Evolutionary conservation across 1,140 invertebrate species (phyloP), one percentile per base, ranked within the genome.

Genomic region (Chymomyza costata): DNA sequence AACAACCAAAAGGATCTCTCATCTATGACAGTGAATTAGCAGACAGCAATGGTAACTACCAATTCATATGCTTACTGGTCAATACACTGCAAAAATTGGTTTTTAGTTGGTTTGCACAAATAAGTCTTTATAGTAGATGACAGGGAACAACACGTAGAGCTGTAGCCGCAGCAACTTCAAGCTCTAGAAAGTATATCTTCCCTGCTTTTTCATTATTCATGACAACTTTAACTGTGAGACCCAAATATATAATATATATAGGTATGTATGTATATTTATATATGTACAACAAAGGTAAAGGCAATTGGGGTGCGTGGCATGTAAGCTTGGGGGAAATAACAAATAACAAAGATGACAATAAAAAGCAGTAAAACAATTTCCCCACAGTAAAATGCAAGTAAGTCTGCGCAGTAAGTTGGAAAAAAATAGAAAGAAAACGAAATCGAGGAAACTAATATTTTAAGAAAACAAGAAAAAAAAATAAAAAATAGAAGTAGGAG

Each of bases 341-440:
- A 65, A 80, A 73, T 78, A 78, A 78, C 73, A 78, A 73, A 78
- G 59, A 78, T 78, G 73, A 78, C 73, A 78, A 78, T 78, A 78
- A 78, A 78, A 78, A 80, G 67, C 73, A 78, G 73, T 70, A 68
- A 78, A 78, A 78, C 73, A 80, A 78, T 80, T 78, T 80, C 39
- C 59, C 52, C 25, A 54, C 55, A 39, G 51, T 35, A 56, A 53
- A 40, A 56, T 43, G 11, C 49, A 55, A 43, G 37, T 15, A 34
- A n/a, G n/a, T n/a, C n/a, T n/a, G n/a, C n/a, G n/a, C n/a, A n/a
- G n/a, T n/a, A n/a, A 14, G 31, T 13, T 31, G 19, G 5, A 21
- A 3, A 35, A 18, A 14, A 51, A 39, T 58, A 32, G 44, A 18
- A 44, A 25, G 19, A 44, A 31, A 15, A 16, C 28, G 44, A 50